These are phyloP conservation scores for Psilopsiagon aymara DNA, from an alignment of 2,113 vertebrate genomes.

Conservation along the genomic window DNA sequence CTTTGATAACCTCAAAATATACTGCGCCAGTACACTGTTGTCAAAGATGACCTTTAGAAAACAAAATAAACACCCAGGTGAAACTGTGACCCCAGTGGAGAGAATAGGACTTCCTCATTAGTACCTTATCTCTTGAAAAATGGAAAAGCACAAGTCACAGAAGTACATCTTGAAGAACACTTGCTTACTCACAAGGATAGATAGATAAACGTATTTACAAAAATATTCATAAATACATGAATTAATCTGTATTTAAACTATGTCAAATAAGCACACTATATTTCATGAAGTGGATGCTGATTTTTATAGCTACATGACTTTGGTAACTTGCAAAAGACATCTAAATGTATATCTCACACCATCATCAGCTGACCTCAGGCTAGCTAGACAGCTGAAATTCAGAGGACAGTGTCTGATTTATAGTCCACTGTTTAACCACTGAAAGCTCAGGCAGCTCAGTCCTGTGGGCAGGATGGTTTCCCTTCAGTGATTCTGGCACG, in stretches of 20 bases:
- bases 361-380: not conserved
- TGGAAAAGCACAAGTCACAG: not conserved
- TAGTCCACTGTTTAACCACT: not conserved
- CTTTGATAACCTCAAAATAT: constrained; percentile 56
- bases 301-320: not conserved
- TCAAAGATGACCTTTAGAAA: not conserved
- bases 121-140: not conserved
- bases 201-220: not conserved
- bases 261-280: not conserved
- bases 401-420: not conserved
- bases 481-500: not conserved
- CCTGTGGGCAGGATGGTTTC: fast-evolving
- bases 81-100: constrained; percentile 9
- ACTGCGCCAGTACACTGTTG: constrained; percentile 13
- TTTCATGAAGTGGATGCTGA: not conserved
- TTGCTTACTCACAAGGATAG: not conserved
- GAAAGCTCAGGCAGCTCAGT: not conserved
- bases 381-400: not conserved
- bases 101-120: constrained; percentile 22
- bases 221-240: not conserved
- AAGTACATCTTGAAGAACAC: not conserved
- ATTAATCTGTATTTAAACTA: not conserved
- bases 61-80: constrained; percentile 49
- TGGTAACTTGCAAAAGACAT: not conserved
- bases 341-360: not conserved